These are phyloP conservation scores for Bactericera cockerelli DNA, from an alignment of 1,140 invertebrate genomes.

Conservation along the genomic window DNA sequence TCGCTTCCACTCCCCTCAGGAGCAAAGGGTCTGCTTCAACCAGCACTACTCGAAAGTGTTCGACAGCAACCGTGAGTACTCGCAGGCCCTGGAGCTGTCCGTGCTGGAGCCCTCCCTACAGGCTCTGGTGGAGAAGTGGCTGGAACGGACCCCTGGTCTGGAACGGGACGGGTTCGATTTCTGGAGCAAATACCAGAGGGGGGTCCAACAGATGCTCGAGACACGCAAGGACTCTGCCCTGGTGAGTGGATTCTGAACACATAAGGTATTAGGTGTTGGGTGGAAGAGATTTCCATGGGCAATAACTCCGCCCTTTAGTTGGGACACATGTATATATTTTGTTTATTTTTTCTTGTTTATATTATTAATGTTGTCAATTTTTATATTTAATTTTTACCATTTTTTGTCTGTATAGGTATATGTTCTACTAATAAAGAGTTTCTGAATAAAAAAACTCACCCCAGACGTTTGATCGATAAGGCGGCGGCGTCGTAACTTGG, in stretches of 20 bases:
- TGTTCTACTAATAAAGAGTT: too few relatives aligned
- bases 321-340: too few relatives aligned
- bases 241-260: constrained; percentile 29
- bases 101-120: constrained; percentile 71
- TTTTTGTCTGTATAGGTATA: too few relatives aligned
- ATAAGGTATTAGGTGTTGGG: too few relatives aligned
- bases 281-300: too few relatives aligned
- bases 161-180: constrained; percentile 75
- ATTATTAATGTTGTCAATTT: too few relatives aligned
- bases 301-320: too few relatives aligned
- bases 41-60: constrained; percentile 82
- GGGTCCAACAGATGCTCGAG: constrained; percentile 55
- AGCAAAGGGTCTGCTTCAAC: constrained; percentile 82
- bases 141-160: constrained; percentile 85
- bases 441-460: too few relatives aligned
- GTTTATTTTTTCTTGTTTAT: too few relatives aligned
- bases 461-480: too few relatives aligned
- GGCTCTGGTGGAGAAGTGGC: constrained; percentile 75
- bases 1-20: constrained; percentile 28
- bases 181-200: constrained; percentile 73
- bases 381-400: too few relatives aligned
- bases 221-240: constrained; percentile 45
- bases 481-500: too few relatives aligned
- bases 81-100: constrained; percentile 54
- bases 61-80: constrained; percentile 51